Conservation (phyloP, 2,113 vertebrate genomes). For the Mormyrus iriodes region DNA sequence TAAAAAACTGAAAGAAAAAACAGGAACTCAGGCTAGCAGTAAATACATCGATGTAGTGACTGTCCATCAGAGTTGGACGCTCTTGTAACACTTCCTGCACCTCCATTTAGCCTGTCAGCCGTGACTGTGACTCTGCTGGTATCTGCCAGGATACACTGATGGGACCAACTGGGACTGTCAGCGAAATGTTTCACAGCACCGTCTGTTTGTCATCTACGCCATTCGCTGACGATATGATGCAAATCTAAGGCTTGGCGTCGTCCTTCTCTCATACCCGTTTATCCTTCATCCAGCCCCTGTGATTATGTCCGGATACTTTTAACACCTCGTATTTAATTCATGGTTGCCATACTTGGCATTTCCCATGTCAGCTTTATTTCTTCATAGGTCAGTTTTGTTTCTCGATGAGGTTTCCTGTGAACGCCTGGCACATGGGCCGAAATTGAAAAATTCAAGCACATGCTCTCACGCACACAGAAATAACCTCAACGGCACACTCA, state of each 20-base stretch:
- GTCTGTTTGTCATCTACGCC: background rate
- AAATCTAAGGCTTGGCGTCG: background rate
- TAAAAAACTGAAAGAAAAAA: background rate
- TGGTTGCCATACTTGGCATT: background rate
- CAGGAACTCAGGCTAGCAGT: conserved; percentile 6
- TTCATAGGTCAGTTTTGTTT: background rate
- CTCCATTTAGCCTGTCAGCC: background rate
- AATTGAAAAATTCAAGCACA: background rate
- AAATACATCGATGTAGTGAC: background rate
- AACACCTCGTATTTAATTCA: background rate
- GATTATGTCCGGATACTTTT: background rate
- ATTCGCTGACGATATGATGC: no score
- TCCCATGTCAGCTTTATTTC: background rate
- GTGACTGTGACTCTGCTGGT: background rate
- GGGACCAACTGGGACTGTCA: background rate
- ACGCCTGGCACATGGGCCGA: background rate
- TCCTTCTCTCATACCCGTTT: background rate
- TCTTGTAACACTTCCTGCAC: background rate
- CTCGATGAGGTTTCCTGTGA: background rate
- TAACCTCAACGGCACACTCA: no score
- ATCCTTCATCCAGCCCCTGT: background rate
- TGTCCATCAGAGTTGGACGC: conserved; percentile 17
- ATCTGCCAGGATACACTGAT: background rate
- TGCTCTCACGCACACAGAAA: background rate
- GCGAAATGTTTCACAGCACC: background rate